These are phyloP conservation scores for Scophthalmus maximus DNA, from an alignment of 2,113 vertebrate species.

Conservation along the genomic window DNA sequence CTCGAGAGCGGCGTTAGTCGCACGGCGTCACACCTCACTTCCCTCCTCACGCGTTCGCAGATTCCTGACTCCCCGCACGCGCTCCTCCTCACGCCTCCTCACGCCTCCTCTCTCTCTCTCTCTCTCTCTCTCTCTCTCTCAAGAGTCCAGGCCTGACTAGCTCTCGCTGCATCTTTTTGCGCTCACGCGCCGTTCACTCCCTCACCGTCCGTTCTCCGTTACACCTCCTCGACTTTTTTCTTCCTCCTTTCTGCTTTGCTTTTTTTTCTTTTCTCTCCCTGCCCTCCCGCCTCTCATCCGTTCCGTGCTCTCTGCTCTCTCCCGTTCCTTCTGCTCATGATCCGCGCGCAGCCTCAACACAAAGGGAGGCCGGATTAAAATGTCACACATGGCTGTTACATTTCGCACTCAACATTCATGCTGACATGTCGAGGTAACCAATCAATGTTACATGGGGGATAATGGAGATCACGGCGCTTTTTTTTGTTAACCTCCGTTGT, in stretches of 20 bases:
- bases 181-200: conserved; percentile 23
- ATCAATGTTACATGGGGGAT: conserved; percentile 10
- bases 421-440: conserved; percentile 56
- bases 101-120: too few relatives aligned
- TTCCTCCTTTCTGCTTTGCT: neutral
- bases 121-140: conserved; percentile 12
- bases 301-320: neutral
- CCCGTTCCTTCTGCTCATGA: conserved; percentile 56
- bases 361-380: conserved; percentile 42
- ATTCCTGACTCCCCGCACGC: conserved; percentile 49
- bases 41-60: conserved; percentile 60
- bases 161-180: neutral
- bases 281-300: neutral
- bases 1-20: conserved; percentile 66
- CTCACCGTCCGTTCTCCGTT: conserved; percentile 32
- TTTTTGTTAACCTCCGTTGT: too few relatives aligned
- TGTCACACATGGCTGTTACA: conserved; percentile 54
- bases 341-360: conserved; percentile 24
- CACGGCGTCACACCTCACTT: conserved; percentile 70
- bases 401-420: conserved; percentile 39
- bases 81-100: conserved; percentile 65
- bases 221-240: conserved; percentile 31
- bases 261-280: neutral
- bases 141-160: neutral
- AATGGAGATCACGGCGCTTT: conserved; percentile 38